Evolutionary conservation across 2,797 vertebrate species (phyloP), one percentile per base, ranked within the genome.

Genomic region (Pterois miles): DNA sequence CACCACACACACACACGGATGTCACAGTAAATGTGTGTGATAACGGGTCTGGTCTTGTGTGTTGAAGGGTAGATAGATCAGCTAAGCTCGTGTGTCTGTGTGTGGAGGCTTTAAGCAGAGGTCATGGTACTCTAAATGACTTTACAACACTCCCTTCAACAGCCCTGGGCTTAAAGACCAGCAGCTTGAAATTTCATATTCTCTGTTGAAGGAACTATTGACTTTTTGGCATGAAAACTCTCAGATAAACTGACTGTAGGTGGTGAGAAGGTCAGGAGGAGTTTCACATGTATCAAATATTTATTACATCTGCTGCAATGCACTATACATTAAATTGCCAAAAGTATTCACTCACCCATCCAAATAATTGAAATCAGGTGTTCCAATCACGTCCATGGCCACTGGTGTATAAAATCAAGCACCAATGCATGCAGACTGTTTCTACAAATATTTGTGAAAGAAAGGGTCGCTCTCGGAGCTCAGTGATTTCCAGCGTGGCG

Each of bases 81-180:
- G 77, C 76, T 48, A 31, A 52, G 80, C 66, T 71, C 58, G 74
- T 79, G 81, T 77, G 76, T 77, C 74, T 65, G 74, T 82, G 80
- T 60, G 85, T 75, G 85, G 75, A 88, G 72, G 80, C 76, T 74
- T 84, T 62, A 50, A 76, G 65, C 79, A 31, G 85, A 89, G 88
- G 90, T 92, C 87, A 88, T n/a, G 71, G 64, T 29, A 75, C 74
- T 82, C 85, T 66, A 88, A 93, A 93, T 90, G 71, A 92, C 90
- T 94, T 92, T 91, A 88, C 91, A 93, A 90, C 89, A 80, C 85
- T 89, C 52, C 23, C 71, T 83, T 75, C 67, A 86, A 81, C 86
- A 85, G 85, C 87, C 81, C 76, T 46, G 66, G 78, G 84, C 84
- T 72, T 43, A 23, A 85, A 88, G 63, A 85, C 73, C 75, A 76